Conservation (phyloP, 2,888 invertebrate genomes). For the Stramonita haemastoma region DNA sequence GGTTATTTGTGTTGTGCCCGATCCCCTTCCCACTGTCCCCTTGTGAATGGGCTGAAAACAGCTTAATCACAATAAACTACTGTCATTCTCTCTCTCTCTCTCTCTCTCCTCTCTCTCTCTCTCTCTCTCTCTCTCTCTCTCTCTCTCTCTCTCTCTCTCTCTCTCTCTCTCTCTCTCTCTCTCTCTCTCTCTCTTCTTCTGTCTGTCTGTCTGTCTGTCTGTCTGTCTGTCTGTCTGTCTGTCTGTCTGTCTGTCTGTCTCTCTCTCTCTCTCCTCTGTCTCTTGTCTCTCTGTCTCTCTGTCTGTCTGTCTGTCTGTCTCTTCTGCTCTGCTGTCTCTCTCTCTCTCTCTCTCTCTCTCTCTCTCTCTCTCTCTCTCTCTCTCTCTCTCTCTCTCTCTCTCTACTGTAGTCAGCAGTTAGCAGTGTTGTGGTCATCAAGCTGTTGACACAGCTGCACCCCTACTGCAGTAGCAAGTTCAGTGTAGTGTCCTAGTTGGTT, state of each 20-base stretch:
- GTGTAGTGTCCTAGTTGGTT: too few species aligned
- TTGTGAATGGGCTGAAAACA: too few species aligned
- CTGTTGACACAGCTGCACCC: too few species aligned
- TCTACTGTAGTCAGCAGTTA: too few species aligned
- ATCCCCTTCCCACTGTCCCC: too few species aligned
- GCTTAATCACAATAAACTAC: too few species aligned
- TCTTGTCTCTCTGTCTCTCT: slow-evolving; percentile 15
- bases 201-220: not conserved
- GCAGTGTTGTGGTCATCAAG: too few species aligned
- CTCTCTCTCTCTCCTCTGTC: slow-evolving; percentile 12
- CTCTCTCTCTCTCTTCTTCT: slow-evolving; percentile 1
- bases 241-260: not conserved
- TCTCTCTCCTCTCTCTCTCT: not conserved
- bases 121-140: not conserved
- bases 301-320: too few species aligned
- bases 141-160: slow-evolving; percentile 9
- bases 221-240: not conserved
- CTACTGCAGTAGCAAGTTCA: too few species aligned
- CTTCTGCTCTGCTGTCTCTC: too few species aligned
- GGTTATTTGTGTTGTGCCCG: too few species aligned
- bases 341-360: slow-evolving; percentile 10
- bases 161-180: not conserved
- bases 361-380: not conserved
- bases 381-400: too few species aligned
- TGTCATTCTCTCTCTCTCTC: slow-evolving; percentile 14